Evolutionary conservation across 2,113 vertebrate genomes (phyloP).

Genomic region (Alouatta palliata): DNA sequence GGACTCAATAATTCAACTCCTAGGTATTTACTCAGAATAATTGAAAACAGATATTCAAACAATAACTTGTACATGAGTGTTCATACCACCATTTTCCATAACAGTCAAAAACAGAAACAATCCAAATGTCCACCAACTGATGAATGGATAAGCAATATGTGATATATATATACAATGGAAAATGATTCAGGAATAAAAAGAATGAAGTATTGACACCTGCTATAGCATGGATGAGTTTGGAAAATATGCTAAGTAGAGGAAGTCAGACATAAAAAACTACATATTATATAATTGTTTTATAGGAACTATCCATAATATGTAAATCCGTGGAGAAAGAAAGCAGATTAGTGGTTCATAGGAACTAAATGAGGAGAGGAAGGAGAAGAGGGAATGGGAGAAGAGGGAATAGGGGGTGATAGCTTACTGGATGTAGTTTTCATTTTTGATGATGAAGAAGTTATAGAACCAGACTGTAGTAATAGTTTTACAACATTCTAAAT

Average conservation of each 20-base stretch:
- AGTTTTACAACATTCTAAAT: not conserved
- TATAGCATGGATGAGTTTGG: not conserved
- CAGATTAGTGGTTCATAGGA: not conserved
- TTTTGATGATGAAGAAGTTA: not conserved
- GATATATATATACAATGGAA: not conserved
- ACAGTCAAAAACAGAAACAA: not conserved
- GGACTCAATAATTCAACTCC: not conserved
- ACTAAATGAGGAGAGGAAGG: not conserved
- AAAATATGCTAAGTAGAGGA: not conserved
- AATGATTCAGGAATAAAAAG: not conserved
- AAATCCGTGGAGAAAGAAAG: not conserved
- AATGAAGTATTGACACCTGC: not conserved
- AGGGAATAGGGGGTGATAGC: not conserved
- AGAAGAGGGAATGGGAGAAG: not conserved
- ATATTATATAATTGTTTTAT: not conserved
- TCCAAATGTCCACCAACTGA: not conserved
- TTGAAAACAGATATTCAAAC: not conserved
- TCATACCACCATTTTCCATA: not conserved
- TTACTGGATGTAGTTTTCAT: not conserved
- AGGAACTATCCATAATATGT: not conserved
- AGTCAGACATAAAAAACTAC: not conserved
- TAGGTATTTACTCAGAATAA: constrained; percentile 11
- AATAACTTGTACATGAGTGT: not conserved
- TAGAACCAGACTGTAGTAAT: not conserved
- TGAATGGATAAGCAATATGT: not conserved